These are phyloP conservation scores for Drosophila hamatofila DNA, from an alignment of 2,888 invertebrate genomes.

Conservation along the genomic window DNA sequence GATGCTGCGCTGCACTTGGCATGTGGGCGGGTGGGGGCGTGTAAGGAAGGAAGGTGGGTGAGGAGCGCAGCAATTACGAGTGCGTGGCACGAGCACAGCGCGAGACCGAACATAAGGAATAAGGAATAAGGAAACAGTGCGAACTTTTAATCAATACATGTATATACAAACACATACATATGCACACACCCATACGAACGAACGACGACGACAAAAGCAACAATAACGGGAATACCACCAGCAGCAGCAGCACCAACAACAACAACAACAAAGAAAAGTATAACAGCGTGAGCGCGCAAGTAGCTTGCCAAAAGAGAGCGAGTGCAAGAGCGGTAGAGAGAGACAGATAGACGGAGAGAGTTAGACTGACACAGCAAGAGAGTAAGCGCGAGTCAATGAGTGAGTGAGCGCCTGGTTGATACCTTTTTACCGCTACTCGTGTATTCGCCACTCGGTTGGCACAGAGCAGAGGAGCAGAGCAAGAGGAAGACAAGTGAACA, in stretches of 20 bases:
- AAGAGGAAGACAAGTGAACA: slow-evolving; percentile 76
- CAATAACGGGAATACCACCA: slow-evolving; percentile 50
- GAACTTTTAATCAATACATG: slow-evolving; percentile 78
- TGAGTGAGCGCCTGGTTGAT: slow-evolving; percentile 39
- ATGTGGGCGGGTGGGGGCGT: slow-evolving; percentile 16
- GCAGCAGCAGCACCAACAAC: slow-evolving; percentile 29
- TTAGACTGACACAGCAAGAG: slow-evolving; percentile 12
- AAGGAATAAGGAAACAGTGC: slow-evolving; percentile 66
- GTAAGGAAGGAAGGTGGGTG: background rate
- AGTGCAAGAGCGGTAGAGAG: background rate
- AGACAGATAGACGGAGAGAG: slow-evolving; percentile 6
- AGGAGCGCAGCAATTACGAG: slow-evolving; percentile 52
- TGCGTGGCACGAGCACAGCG: slow-evolving; percentile 50
- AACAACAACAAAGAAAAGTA: slow-evolving; percentile 44
- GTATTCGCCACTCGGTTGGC: slow-evolving; percentile 24
- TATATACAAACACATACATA: slow-evolving; percentile 39
- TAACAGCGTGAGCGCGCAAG: slow-evolving; percentile 49
- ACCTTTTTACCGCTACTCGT: slow-evolving; percentile 50
- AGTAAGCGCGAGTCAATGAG: slow-evolving; percentile 23
- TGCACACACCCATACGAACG: slow-evolving; percentile 23
- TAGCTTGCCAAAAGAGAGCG: slow-evolving; percentile 15
- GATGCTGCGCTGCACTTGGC: slow-evolving; percentile 49
- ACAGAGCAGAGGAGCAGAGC: slow-evolving; percentile 35
- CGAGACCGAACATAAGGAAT: slow-evolving; percentile 35
- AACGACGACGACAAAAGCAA: slow-evolving; percentile 43